Conservation (phyloP, 2,797 vertebrate species). For the Numenius phaeopus region DNA sequence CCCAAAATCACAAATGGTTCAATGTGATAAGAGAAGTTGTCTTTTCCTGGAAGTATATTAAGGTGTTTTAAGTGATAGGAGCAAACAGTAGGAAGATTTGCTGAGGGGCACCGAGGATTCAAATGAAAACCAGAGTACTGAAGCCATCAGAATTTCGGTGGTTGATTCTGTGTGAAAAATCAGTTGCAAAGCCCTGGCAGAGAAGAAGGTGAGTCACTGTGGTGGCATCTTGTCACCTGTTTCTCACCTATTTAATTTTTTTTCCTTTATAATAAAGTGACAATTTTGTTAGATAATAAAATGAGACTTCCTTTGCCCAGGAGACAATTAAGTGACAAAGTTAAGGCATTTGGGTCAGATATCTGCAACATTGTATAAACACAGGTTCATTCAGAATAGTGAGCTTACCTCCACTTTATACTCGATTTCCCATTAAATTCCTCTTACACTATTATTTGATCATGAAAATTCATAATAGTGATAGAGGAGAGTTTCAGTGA, state of each 20-base stretch:
- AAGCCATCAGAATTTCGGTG: not conserved
- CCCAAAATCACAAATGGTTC: not conserved
- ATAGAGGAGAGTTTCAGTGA: not conserved
- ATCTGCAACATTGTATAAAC: not conserved
- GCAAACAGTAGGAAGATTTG: not conserved
- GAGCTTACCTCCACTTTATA: not conserved
- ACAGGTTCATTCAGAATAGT: not conserved
- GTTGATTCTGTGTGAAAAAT: not conserved
- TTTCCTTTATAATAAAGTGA: not conserved
- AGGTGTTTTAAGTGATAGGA: not conserved
- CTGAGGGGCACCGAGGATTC: not conserved
- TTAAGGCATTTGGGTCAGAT: not conserved
- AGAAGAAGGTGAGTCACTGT: not conserved
- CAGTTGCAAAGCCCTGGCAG: not conserved
- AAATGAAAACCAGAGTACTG: not conserved
- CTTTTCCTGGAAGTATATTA: not conserved
- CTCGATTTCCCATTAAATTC: not conserved
- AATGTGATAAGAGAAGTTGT: not conserved
- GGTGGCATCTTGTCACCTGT: rapidly evolving
- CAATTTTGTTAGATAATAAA: not conserved
- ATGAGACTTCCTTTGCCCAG: not conserved
- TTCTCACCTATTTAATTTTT: not conserved
- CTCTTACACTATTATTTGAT: not conserved
- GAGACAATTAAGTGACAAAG: not conserved
- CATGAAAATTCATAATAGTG: not conserved